Evolutionary conservation across 2,797 vertebrate genomes (phyloP).

Genomic region (Lithobates sylvaticus): DNA sequence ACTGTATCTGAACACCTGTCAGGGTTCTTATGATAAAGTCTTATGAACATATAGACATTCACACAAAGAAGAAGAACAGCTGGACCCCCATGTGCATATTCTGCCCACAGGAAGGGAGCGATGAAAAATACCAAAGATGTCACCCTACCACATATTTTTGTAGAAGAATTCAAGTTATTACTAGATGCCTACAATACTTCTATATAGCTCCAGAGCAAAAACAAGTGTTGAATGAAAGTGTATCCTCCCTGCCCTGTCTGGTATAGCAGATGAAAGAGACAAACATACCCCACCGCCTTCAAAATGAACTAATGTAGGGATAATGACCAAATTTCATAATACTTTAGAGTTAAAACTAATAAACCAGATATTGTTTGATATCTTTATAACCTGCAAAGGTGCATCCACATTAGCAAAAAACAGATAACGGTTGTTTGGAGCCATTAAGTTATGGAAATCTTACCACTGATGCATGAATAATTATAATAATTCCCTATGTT

Average conservation of each 20-base stretch:
- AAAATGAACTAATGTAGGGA: not conserved
- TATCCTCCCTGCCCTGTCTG: not conserved
- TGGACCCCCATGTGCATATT: not conserved
- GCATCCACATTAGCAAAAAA: too few species aligned
- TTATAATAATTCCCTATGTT: not conserved
- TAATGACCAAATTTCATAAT: not conserved
- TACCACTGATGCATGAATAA: not conserved
- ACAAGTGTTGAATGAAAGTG: not conserved
- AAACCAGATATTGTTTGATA: not conserved
- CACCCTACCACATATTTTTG: not conserved
- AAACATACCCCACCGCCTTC: not conserved
- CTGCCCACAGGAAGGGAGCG: not conserved
- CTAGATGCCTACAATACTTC: not conserved
- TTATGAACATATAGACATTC: not conserved
- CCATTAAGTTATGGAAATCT: too few species aligned
- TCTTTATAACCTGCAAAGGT: not conserved
- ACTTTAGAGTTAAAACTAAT: not conserved
- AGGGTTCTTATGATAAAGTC: not conserved
- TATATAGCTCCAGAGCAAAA: not conserved
- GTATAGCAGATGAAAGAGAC: not conserved
- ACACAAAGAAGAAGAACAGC: not conserved
- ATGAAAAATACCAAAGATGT: not conserved
- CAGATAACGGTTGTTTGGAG: too few species aligned
- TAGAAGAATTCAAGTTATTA: not conserved
- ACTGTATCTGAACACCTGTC: not conserved